These are phyloP conservation scores for Semibalanus balanoides DNA, from an alignment of 1,140 invertebrate species.

Conservation along the genomic window DNA sequence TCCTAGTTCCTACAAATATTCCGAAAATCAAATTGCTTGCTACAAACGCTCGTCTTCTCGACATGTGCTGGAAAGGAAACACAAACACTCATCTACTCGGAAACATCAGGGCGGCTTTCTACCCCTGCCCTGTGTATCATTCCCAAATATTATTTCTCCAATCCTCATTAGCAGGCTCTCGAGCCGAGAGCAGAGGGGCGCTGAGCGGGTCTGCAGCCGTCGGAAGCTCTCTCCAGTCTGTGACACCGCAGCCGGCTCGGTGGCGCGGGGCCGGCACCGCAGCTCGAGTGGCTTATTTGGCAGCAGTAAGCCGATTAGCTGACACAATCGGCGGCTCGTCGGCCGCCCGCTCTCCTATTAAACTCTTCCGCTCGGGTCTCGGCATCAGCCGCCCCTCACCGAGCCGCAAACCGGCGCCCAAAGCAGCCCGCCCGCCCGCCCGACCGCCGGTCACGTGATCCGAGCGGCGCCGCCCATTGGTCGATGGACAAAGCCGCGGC, in stretches of 20 bases:
- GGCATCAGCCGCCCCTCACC: no score
- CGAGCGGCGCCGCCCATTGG: neutral
- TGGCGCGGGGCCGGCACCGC: no score
- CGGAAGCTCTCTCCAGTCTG: neutral
- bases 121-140: no score
- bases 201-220: neutral
- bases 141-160: no score
- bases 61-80: no score
- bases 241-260: neutral
- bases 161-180: neutral
- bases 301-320: neutral
- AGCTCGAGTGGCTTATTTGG: neutral
- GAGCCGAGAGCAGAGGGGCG: neutral
- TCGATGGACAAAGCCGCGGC: neutral
- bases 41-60: no score
- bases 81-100: no score
- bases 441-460: neutral
- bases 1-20: no score
- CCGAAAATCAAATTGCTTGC: no score
- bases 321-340: neutral
- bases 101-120: no score
- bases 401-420: neutral
- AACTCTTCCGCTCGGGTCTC: neutral
- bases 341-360: neutral
- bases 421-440: no score